Percentiles rank a stretch among this genome's conserved stretches.
Conservation (phyloP, 1,140 invertebrate species). For the Leptinotarsa texana region DNA sequence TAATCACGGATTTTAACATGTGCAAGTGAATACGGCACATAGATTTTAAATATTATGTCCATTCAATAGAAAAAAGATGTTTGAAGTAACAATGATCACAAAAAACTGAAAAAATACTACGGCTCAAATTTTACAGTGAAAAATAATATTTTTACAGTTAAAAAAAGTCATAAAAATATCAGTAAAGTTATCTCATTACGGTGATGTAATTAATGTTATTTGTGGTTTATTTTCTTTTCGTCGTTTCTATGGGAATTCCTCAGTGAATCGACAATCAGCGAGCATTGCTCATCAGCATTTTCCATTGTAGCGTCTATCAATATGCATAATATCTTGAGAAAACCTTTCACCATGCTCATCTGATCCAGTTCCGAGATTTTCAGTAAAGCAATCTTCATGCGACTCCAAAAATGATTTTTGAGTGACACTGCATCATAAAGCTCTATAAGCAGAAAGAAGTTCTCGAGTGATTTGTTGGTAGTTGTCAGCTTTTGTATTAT, state of each 20-base stretch:
- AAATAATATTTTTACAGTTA: no score
- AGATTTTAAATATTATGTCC: no score
- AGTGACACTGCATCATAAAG: constrained; percentile 34
- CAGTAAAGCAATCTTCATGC: constrained; percentile 40
- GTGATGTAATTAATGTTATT: neutral
- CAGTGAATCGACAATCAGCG: constrained; percentile 31
- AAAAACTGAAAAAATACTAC: no score
- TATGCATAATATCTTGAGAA: constrained; percentile 48
- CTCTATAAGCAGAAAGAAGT: constrained; percentile 36
- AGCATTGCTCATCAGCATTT: constrained; percentile 42
- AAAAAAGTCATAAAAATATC: no score
- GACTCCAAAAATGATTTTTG: constrained; percentile 46
- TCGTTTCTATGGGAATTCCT: neutral
- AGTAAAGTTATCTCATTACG: neutral
- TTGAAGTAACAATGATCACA: no score
- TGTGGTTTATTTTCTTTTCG: neutral
- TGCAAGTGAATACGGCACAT: no score
- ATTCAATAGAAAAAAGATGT: no score
- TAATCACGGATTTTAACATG: no score
- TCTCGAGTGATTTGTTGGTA: constrained; percentile 39
- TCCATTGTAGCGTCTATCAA: constrained; percentile 48
- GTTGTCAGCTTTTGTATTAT: constrained; percentile 21
- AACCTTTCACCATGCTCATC: constrained; percentile 53
- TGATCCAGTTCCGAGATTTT: constrained; percentile 45
- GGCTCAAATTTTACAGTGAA: no score